Percentiles rank a stretch among this genome's conserved stretches.
Evolutionary conservation across 2,797 vertebrate species (phyloP).

Genomic region (Syngnathus acus): DNA sequence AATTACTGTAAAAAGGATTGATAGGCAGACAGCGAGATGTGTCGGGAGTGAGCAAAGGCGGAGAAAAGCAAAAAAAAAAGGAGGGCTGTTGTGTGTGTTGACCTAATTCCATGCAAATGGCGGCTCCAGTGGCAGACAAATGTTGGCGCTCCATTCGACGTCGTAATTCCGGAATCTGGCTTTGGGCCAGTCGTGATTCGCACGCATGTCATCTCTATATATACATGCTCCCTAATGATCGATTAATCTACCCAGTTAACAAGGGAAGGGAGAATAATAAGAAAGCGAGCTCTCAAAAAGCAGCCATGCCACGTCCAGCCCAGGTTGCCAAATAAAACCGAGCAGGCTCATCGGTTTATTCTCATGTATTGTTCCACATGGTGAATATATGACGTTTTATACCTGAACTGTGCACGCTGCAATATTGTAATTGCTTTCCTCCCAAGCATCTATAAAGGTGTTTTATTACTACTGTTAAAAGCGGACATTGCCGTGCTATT

Average conservation of each 20-base stretch:
- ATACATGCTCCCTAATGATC: slow-evolving; percentile 17
- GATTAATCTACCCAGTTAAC: slow-evolving; percentile 1
- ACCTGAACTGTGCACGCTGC: slow-evolving; percentile 10
- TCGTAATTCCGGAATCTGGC: slow-evolving; percentile 39
- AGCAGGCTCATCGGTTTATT: not conserved
- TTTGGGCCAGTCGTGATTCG: slow-evolving; percentile 22
- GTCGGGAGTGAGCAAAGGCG: slow-evolving; percentile 47
- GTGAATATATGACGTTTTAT: not conserved
- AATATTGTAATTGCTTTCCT: slow-evolving; percentile 21
- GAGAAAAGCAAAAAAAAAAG: slow-evolving; percentile 39
- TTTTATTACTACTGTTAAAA: slow-evolving; percentile 27
- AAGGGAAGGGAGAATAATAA: slow-evolving; percentile 18
- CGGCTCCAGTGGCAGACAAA: slow-evolving; percentile 57
- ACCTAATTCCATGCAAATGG: slow-evolving; percentile 73
- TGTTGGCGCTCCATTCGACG: slow-evolving; percentile 35
- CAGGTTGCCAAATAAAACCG: not conserved
- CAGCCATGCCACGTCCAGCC: not conserved
- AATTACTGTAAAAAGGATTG: slow-evolving; percentile 11
- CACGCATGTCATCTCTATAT: slow-evolving; percentile 11
- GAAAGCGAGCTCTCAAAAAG: slow-evolving; percentile 7
- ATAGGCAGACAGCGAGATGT: slow-evolving; percentile 29
- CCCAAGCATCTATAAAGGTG: slow-evolving; percentile 17
- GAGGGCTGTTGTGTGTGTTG: slow-evolving; percentile 50
- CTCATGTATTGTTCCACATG: not conserved
- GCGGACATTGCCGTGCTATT: slow-evolving; percentile 1